A percentile compares a stretch with the other conserved stretches of the same genome.
These are phyloP conservation scores for Leucoraja ocellata DNA, from an alignment of 2,797 vertebrate species.

Conservation along the genomic window DNA sequence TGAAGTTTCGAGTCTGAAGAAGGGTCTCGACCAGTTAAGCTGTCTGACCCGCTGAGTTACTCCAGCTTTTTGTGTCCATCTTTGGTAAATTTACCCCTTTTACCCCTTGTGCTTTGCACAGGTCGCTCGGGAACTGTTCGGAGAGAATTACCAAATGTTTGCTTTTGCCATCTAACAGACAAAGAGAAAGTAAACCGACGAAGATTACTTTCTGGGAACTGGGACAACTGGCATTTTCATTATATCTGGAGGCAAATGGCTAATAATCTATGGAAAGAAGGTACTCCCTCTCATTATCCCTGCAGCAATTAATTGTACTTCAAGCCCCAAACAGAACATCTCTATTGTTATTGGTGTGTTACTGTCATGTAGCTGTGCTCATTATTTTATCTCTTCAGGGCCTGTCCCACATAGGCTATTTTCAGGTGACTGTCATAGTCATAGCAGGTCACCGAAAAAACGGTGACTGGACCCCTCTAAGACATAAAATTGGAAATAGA, in stretches of 20 bases:
- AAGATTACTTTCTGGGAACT: slow-evolving; percentile 11
- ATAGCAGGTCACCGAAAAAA: too few relatives aligned
- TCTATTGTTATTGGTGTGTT: not conserved
- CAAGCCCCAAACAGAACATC: not conserved
- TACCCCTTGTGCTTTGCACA: not conserved
- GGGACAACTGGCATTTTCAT: not conserved
- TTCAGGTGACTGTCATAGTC: too few relatives aligned
- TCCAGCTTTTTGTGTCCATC: too few relatives aligned
- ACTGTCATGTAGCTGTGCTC: not conserved
- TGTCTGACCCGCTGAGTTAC: too few relatives aligned
- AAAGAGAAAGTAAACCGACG: not conserved
- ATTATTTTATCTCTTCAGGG: not conserved
- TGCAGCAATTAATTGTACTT: not conserved
- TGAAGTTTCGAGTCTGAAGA: too few relatives aligned
- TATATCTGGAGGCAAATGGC: not conserved
- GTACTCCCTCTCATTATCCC: not conserved
- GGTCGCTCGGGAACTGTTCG: not conserved
- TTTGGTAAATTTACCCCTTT: slow-evolving; percentile 16
- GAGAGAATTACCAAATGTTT: slow-evolving; percentile 30
- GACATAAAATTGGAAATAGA: too few relatives aligned
- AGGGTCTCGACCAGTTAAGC: too few relatives aligned
- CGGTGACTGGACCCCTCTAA: too few relatives aligned
- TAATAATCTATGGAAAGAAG: not conserved
- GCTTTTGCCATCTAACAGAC: slow-evolving; percentile 10
- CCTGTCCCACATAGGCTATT: too few relatives aligned